Base-by-base conservation (phyloP, 2,797 vertebrate genomes). In the Amniataba percoides region DNA sequence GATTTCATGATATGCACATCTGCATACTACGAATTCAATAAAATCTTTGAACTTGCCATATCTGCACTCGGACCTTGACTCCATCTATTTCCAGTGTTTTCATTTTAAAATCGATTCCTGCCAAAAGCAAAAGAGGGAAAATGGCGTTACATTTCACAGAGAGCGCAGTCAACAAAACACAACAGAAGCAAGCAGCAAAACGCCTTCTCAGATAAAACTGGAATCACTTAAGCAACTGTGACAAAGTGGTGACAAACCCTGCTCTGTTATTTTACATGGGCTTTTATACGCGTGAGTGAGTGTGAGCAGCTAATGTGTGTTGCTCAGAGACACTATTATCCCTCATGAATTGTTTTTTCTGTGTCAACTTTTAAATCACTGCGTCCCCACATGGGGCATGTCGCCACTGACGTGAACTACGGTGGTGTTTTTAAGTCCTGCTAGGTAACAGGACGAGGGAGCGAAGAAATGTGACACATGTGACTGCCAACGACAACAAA, bases 91-190 rank as follows among this genome's bases (percentile, higher is more conserved):
- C 96, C 60, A 99, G 89, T 4, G 98, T 99, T 93, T 98, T 99
- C 98, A 99, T 99, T 93, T 98, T 98, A 92, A 99, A 99, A 93
- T 99, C 98, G 5, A 99, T 96, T 7, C 98, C 98, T 99, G 60
- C 31, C 19, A 43, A 48, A 61, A 65, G 5, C 27, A 3, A 31
- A 76, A 39, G 58, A 71, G 79, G 2, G 66, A 34, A 18, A 57
- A 31, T 31, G 27, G 27, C 4, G 36, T 23, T 53, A 16, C 15
- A 34, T 52, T 63, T 43, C n/a, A 66, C 46, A 42, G 53, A 59
- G 16, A 49, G 18, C 21, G 19, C 13, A 11, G 1, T 42, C 31
- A 40, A 52, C 40, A 43, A n/a, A 36, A 23, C 19, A 2, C 5
- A 51, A 43, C n/a, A 61, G 11, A 34, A 11, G 25, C 4, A n/a